Evolutionary conservation across 1,140 invertebrate genomes (phyloP).

Genomic region (Drosophila kurseongensis): DNA sequence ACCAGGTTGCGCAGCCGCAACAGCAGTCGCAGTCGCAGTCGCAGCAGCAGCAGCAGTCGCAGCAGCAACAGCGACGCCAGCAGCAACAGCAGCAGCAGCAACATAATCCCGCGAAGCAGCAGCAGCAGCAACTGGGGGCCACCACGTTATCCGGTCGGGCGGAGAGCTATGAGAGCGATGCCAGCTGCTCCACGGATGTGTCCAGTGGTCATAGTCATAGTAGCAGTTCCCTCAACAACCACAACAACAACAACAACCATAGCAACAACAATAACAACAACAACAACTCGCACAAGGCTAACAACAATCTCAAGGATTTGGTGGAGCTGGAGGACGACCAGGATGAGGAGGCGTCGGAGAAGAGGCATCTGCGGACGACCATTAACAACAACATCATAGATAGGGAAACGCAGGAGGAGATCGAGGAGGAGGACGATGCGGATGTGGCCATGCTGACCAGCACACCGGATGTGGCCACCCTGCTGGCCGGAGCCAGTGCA

Average conservation of each 20-base stretch:
- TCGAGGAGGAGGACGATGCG: constrained; percentile 25
- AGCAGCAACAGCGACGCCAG: constrained; percentile 25
- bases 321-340: constrained; percentile 10
- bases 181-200: constrained; percentile 81
- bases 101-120: constrained; percentile 35
- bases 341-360: constrained; percentile 1
- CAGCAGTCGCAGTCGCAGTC: constrained; percentile 11
- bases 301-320: constrained; percentile 58
- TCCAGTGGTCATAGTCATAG: constrained; percentile 67
- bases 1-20: constrained; percentile 84
- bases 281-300: constrained; percentile 54
- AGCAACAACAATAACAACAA: constrained; percentile 40
- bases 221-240: constrained; percentile 30
- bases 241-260: constrained; percentile 35
- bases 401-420: constrained; percentile 4
- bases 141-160: constrained; percentile 39
- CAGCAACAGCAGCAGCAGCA: constrained; percentile 13
- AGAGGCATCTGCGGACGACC: constrained; percentile 61
- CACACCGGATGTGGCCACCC: constrained; percentile 64
- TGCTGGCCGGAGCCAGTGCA: constrained; percentile 47
- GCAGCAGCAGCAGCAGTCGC: constrained; percentile 22
- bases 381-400: constrained; percentile 73
- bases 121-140: constrained; percentile 10
- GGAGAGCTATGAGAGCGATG: constrained; percentile 83
- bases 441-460: constrained; percentile 54